phyloP scores from a whole-genome alignment of 2,797 vertebrate genomes.

The Paratrypauchen microcephalus region DNA sequence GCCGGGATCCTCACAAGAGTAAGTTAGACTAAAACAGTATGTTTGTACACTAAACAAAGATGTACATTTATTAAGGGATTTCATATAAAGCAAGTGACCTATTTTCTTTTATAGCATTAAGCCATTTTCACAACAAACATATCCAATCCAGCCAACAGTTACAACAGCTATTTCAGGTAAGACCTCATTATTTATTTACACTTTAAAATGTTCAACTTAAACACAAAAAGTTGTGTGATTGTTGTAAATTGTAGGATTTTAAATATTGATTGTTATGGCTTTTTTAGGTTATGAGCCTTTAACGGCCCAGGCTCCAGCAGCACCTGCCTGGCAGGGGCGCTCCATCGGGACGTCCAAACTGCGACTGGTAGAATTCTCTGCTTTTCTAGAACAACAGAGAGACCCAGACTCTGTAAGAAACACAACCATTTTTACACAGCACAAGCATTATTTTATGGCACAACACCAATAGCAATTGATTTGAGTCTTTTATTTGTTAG shows the following conservation, averaged over 20 bases:
- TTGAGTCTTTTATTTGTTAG: not conserved
- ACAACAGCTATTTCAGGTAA: conserved; percentile 95
- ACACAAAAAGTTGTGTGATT: not conserved
- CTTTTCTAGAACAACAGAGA: conserved; percentile 96
- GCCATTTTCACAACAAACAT: conserved; percentile 95
- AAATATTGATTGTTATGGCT: conserved; percentile 8
- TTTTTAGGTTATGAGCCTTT: conserved; percentile 88
- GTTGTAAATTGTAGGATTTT: not conserved
- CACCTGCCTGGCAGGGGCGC: conserved; percentile 96
- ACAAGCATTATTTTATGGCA: not conserved
- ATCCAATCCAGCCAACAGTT: conserved; percentile 93
- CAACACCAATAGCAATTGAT: not conserved
- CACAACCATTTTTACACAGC: not conserved
- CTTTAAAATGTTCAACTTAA: not conserved
- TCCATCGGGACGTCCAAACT: conserved; percentile 98
- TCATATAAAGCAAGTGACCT: conserved; percentile 1
- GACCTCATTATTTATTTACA: conserved; percentile 19
- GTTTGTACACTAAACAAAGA: not conserved
- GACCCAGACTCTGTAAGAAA: conserved; percentile 91
- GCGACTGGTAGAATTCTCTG: conserved; percentile 95
- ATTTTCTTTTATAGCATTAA: conserved; percentile 86
- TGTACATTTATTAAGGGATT: not conserved
- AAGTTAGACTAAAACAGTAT: conserved; percentile 70
- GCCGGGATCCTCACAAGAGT: conserved; percentile 99
- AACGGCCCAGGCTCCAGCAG: conserved; percentile 86